Percentiles rank a stretch among this genome's conserved stretches.
phyloP scores from a whole-genome alignment of 37 sponge, comb jelly and placozoan genomes.

The Aplysina aerophoba region DNA sequence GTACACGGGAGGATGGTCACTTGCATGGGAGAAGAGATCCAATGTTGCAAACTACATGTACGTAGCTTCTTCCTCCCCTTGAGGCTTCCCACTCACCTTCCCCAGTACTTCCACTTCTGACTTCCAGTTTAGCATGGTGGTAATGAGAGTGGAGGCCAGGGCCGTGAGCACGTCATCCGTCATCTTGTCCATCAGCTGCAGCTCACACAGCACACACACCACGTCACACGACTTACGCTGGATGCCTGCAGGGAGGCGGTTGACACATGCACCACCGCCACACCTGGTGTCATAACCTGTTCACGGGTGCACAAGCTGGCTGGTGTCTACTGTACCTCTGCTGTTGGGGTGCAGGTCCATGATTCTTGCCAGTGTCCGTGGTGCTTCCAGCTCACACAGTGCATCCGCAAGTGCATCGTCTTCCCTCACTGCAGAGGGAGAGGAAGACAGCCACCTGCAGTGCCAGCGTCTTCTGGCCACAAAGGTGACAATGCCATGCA shows the following conservation, averaged over 20 bases:
- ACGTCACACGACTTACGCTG: slow-evolving; percentile 12
- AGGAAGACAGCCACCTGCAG: background rate
- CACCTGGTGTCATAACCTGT: background rate
- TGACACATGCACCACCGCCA: background rate
- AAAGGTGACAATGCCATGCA: background rate
- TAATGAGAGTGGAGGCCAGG: background rate
- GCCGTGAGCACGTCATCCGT: background rate
- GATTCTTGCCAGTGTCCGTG: background rate
- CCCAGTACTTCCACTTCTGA: background rate
- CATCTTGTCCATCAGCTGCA: background rate
- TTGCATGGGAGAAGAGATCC: no score
- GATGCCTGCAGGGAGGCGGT: background rate
- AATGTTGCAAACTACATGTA: no score
- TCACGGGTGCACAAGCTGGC: background rate
- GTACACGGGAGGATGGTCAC: no score
- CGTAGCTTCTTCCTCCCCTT: background rate
- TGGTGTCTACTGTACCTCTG: background rate
- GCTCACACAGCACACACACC: background rate
- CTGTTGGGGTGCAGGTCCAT: background rate
- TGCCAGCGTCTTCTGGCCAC: background rate
- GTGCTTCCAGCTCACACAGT: background rate
- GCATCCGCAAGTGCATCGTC: background rate
- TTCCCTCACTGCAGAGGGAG: background rate
- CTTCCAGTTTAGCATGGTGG: background rate
- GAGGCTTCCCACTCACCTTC: background rate